Conservation (phyloP, 2,888 invertebrate genomes). For the Pseudoips prasinana region DNA sequence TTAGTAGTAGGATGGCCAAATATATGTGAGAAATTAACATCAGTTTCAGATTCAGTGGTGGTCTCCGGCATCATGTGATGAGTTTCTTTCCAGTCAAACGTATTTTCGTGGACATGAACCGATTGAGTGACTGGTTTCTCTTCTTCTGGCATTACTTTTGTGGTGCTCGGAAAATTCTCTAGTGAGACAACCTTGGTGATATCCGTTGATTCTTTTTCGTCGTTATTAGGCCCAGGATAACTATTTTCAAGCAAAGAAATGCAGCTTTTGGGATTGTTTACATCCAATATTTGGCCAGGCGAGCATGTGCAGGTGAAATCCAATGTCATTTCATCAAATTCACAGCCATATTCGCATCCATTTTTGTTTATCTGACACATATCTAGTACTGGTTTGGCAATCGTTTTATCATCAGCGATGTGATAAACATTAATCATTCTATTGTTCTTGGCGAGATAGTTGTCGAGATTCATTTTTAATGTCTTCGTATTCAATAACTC, state of each 20-base stretch:
- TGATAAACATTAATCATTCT: slow-evolving; percentile 80
- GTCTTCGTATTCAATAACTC: slow-evolving; percentile 75
- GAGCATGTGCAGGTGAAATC: slow-evolving; percentile 86
- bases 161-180: slow-evolving; percentile 42
- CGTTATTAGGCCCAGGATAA: slow-evolving; percentile 1
- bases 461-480: slow-evolving; percentile 70
- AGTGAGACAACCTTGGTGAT: slow-evolving; percentile 40
- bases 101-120: slow-evolving; percentile 28
- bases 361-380: slow-evolving; percentile 85
- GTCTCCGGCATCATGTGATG: slow-evolving; percentile 43
- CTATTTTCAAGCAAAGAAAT: slow-evolving; percentile 42
- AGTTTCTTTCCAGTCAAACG: slow-evolving; percentile 62
- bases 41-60: slow-evolving; percentile 52
- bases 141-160: slow-evolving; percentile 44
- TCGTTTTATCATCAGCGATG: slow-evolving; percentile 67
- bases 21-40: slow-evolving; percentile 57
- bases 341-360: slow-evolving; percentile 85
- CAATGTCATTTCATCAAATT: slow-evolving; percentile 83
- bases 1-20: slow-evolving; percentile 43
- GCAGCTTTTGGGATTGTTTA: slow-evolving; percentile 69
- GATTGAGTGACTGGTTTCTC: slow-evolving; percentile 45
- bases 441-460: slow-evolving; percentile 71
- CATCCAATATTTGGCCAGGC: slow-evolving; percentile 65
- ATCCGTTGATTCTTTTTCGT: slow-evolving; percentile 19
- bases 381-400: slow-evolving; percentile 78